Evolutionary conservation across 37 sponge, comb jelly and placozoan genomes (phyloP).

Genomic region (Axinella damicornis): DNA sequence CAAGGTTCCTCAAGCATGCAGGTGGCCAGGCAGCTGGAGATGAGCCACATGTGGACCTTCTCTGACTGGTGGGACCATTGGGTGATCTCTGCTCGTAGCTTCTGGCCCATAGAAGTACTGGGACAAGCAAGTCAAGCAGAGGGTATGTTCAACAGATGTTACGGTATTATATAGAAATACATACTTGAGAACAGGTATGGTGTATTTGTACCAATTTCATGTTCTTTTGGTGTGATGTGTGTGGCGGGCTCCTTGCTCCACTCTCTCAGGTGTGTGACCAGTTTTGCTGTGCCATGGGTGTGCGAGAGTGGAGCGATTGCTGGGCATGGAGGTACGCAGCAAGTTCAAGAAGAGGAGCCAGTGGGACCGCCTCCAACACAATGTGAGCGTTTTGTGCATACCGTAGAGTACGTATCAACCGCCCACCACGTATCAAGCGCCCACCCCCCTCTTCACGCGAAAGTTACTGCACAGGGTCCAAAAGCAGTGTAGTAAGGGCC

Average conservation of each 20-base stretch:
- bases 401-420: no score
- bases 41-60: slow-evolving; percentile 44
- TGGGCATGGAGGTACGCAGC: slow-evolving; percentile 25
- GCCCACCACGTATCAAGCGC: no score
- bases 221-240: no score
- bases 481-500: no score
- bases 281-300: not conserved
- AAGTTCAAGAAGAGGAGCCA: slow-evolving; percentile 27
- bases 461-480: no score
- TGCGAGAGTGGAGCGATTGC: not conserved
- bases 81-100: slow-evolving; percentile 56
- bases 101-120: slow-evolving; percentile 82
- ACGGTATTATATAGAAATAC: no score
- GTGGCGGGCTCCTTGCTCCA: not conserved
- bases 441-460: no score
- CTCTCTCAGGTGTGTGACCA: not conserved
- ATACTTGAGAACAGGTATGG: no score
- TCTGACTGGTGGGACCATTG: slow-evolving; percentile 72
- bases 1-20: slow-evolving; percentile 84
- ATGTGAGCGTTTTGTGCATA: slow-evolving; percentile 23
- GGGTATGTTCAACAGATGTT: no score
- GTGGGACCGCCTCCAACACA: slow-evolving; percentile 9
- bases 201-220: no score
- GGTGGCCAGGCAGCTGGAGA: slow-evolving; percentile 68
- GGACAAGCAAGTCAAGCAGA: slow-evolving; percentile 81